A percentile compares a stretch with the other conserved stretches of the same genome.
phyloP scores from a whole-genome alignment of 1,140 invertebrate species.

The Aphelinus atriplicis region DNA sequence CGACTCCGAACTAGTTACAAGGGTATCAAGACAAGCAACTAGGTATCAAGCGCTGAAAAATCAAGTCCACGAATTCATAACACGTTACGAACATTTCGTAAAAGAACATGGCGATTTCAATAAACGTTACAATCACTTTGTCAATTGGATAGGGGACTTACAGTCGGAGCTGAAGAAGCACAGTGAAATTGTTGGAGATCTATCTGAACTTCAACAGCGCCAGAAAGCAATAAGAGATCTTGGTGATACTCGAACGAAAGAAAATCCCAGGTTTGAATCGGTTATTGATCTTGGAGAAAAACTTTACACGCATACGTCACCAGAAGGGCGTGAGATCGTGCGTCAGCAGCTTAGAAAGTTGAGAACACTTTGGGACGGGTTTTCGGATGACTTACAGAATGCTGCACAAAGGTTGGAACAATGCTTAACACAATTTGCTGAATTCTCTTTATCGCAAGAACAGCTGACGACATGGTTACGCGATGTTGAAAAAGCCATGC shows the following conservation, averaged over 20 bases:
- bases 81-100: slow-evolving; percentile 83
- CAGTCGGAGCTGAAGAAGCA: slow-evolving; percentile 79
- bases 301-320: slow-evolving; percentile 91
- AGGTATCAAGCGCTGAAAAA: slow-evolving; percentile 89
- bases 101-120: slow-evolving; percentile 88
- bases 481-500: slow-evolving; percentile 91
- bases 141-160: slow-evolving; percentile 78
- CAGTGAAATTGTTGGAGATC: slow-evolving; percentile 88
- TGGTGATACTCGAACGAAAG: slow-evolving; percentile 81
- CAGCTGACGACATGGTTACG: slow-evolving; percentile 92
- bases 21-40: slow-evolving; percentile 82
- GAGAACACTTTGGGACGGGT: slow-evolving; percentile 86
- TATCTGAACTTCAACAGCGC: slow-evolving; percentile 83
- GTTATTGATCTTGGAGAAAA: slow-evolving; percentile 90
- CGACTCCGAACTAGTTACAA: slow-evolving; percentile 79
- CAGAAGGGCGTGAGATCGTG: slow-evolving; percentile 91
- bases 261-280: slow-evolving; percentile 84
- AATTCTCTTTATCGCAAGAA: slow-evolving; percentile 87
- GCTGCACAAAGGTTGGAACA: slow-evolving; percentile 86
- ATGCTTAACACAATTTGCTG: slow-evolving; percentile 88
- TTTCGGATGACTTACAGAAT: slow-evolving; percentile 83
- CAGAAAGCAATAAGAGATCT: slow-evolving; percentile 86
- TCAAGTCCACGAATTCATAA: slow-evolving; percentile 80
- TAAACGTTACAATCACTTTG: slow-evolving; percentile 78
- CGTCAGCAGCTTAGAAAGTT: slow-evolving; percentile 87